Evolutionary conservation across 2,797 vertebrate genomes (phyloP).

Genomic region (Danio kyathit): DNA sequence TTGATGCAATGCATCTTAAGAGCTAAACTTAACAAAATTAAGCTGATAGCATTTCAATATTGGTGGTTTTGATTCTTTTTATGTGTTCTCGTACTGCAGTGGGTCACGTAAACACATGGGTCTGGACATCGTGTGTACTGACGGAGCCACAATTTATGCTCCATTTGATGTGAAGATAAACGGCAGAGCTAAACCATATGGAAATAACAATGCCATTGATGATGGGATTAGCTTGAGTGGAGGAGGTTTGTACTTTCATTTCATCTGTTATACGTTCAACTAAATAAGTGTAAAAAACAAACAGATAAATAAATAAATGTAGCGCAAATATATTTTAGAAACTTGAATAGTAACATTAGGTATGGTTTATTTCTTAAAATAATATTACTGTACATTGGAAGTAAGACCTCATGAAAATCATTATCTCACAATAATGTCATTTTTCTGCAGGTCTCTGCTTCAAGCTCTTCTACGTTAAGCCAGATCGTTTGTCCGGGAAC

Average conservation of each 20-base stretch:
- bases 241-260: conserved; percentile 57
- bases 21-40: no score
- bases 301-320: neutral
- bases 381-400: neutral
- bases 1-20: no score
- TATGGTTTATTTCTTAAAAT: neutral
- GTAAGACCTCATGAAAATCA: neutral
- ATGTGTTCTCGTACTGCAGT: conserved; percentile 24
- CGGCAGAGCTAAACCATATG: conserved; percentile 64
- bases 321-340: neutral
- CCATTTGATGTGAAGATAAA: conserved; percentile 74
- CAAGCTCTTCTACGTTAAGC: conserved; percentile 75
- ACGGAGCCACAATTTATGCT: conserved; percentile 67
- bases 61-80: neutral
- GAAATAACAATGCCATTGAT: conserved; percentile 67
- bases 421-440: neutral
- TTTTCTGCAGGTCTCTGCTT: conserved; percentile 72
- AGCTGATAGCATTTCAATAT: no score
- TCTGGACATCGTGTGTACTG: conserved; percentile 74
- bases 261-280: neutral
- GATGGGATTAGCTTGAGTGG: conserved; percentile 68
- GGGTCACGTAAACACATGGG: conserved; percentile 61
- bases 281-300: no score
- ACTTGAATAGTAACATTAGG: neutral
- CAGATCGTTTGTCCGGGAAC: conserved; percentile 52